A percentile compares a stretch with the other conserved stretches of the same genome.
Conservation (phyloP, 1,140 invertebrate species). For the Brachionus rotundiformis region DNA sequence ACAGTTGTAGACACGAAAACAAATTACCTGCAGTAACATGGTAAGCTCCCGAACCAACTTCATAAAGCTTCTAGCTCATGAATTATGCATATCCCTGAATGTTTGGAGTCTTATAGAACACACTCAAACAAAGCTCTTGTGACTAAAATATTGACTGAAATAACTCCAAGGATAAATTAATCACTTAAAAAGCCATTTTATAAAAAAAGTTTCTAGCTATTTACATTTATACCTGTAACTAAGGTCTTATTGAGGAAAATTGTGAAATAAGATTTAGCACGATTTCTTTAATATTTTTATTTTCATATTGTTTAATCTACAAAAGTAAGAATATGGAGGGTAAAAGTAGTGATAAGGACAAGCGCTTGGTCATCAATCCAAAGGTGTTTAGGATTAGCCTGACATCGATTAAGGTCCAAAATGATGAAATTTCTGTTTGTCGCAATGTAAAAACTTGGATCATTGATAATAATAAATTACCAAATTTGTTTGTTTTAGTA, state of each 20-base stretch:
- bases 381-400: constrained; percentile 11
- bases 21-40: neutral
- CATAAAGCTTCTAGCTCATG: neutral
- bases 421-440: constrained; percentile 31
- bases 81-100: constrained; percentile 16
- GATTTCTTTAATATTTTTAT: neutral
- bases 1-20: neutral
- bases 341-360: constrained; percentile 15
- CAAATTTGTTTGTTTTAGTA: neutral
- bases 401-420: neutral
- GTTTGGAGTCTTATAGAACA: neutral
- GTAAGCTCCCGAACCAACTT: neutral
- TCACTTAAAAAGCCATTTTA: neutral
- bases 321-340: neutral
- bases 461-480: neutral
- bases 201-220: neutral
- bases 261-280: neutral
- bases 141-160: neutral
- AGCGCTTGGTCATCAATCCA: neutral
- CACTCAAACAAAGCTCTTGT: neutral
- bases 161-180: constrained; percentile 1
- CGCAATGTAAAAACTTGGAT: neutral
- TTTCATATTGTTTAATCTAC: neutral
- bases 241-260: constrained; percentile 20
- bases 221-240: constrained; percentile 6